phyloP scores from a whole-genome alignment of 1,140 invertebrate species.

The Sitobion miscanthi region DNA sequence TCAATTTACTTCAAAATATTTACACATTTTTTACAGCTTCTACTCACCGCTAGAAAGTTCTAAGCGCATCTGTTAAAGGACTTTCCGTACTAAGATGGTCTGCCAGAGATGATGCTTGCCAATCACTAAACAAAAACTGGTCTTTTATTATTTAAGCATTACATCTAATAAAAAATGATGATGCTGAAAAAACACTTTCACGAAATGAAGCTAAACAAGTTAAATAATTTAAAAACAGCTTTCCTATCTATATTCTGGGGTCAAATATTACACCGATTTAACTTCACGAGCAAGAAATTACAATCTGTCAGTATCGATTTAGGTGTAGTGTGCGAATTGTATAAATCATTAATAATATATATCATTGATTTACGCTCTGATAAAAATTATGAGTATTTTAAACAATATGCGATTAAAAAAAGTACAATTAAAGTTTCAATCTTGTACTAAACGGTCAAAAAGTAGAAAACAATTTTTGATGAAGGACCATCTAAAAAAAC shows the following conservation, averaged over 20 bases:
- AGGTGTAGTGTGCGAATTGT: background rate
- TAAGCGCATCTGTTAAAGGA: no score
- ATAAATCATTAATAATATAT: constrained; percentile 1
- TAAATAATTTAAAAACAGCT: constrained; percentile 6
- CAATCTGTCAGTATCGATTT: constrained; percentile 27
- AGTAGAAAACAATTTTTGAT: constrained; percentile 21
- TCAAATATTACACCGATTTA: background rate
- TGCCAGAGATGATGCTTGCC: no score
- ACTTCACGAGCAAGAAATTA: constrained; percentile 8
- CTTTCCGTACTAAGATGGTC: no score
- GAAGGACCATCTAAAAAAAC: constrained; percentile 15
- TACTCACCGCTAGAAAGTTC: no score
- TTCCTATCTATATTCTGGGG: constrained; percentile 6
- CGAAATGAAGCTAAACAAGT: constrained; percentile 1
- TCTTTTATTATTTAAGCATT: background rate
- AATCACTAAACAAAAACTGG: no score
- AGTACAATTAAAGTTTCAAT: background rate
- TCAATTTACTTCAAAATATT: no score
- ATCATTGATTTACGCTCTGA: background rate
- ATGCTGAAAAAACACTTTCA: background rate
- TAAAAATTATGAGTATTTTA: constrained; percentile 27
- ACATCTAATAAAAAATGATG: background rate
- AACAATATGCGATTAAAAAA: constrained; percentile 28
- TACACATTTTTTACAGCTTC: no score
- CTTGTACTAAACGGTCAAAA: background rate